A percentile compares a stretch with the other conserved stretches of the same genome.
These are phyloP conservation scores for Ectropis grisescens DNA, from an alignment of 1,140 invertebrate genomes.

Conservation along the genomic window DNA sequence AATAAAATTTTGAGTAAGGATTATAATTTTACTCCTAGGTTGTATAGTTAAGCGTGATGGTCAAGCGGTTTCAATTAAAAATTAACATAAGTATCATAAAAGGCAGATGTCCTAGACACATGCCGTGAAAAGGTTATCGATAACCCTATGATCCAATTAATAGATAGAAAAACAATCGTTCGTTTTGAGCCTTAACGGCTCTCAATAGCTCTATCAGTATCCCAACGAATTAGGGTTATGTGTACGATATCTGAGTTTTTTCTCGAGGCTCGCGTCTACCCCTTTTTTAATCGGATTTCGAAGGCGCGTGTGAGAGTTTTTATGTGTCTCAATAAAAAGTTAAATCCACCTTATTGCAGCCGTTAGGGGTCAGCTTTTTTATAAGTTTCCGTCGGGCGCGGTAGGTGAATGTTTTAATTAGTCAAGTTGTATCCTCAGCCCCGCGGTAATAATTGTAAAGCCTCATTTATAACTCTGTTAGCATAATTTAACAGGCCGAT, in stretches of 20 bases:
- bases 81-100: too few species aligned
- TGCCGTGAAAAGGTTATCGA: slow-evolving; percentile 56
- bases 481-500: slow-evolving; percentile 30
- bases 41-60: too few species aligned
- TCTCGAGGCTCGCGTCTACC: slow-evolving; percentile 46
- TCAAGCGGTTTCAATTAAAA: too few species aligned
- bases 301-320: slow-evolving; percentile 54
- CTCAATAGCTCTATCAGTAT: slow-evolving; percentile 61
- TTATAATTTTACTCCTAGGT: too few species aligned
- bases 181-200: slow-evolving; percentile 40
- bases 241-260: slow-evolving; percentile 45
- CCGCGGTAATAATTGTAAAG: slow-evolving; percentile 23
- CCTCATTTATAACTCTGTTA: slow-evolving; percentile 33
- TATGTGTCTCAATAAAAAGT: slow-evolving; percentile 43
- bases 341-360: slow-evolving; percentile 59
- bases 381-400: slow-evolving; percentile 31
- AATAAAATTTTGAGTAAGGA: too few species aligned
- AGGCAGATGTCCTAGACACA: slow-evolving; percentile 56
- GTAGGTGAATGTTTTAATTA: slow-evolving; percentile 63
- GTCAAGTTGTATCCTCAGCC: slow-evolving; percentile 18
- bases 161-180: slow-evolving; percentile 59
- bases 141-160: slow-evolving; percentile 67
- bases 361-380: slow-evolving; percentile 55
- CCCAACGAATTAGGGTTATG: slow-evolving; percentile 57
- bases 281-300: slow-evolving; percentile 66